Evolutionary conservation across 2,888 invertebrate genomes (phyloP), one percentile per base, ranked within the genome.

Genomic region (Cheilosia scutellata): DNA sequence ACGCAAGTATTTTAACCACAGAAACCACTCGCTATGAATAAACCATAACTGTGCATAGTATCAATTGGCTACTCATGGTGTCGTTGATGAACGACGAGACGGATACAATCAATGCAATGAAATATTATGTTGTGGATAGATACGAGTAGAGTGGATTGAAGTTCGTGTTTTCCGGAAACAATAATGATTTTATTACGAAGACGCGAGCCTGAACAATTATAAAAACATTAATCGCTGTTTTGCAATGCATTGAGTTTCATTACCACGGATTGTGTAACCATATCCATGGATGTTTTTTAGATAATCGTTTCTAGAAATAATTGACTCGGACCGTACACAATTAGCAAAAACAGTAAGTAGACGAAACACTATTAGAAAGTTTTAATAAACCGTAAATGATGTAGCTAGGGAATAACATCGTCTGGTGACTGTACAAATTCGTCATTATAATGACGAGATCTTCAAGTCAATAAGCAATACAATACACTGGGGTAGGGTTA

Each of bases 161-260:
- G 74, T 75, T 84, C 47, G 60, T 70, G 66, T 75, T 75, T 65
- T 75, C 74, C 84, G 84, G 75, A 75, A 80, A 76, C 70, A 80
- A 20, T 20, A 60, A 51, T 62, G 68, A 57, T 74, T 78, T 63
- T 31, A 53, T 58, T 68, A 62, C 53, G 25, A 68, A 68, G 42
- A 47, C 71, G 60, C 68, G 62, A 62, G 53, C 58, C 27, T 62
- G n/a, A 13, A 62, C 51, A 68, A 84, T 84, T 75, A 75, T 68
- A 84, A 75, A 71, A 53, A 47, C 63, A 84, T 80, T 70, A 75
- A 57, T 68, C 20, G 57, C 49, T 37, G 57, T 37, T 60, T 47
- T 65, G 47, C 20, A 25, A 60, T 66, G 68, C 44, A 42, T 44
- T 20, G 29, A 51, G n/a, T 55, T 66, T 58, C 66, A 55, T 53